Conservation (phyloP, 2,797 vertebrate species). For the Pelodytes ibericus region DNA sequence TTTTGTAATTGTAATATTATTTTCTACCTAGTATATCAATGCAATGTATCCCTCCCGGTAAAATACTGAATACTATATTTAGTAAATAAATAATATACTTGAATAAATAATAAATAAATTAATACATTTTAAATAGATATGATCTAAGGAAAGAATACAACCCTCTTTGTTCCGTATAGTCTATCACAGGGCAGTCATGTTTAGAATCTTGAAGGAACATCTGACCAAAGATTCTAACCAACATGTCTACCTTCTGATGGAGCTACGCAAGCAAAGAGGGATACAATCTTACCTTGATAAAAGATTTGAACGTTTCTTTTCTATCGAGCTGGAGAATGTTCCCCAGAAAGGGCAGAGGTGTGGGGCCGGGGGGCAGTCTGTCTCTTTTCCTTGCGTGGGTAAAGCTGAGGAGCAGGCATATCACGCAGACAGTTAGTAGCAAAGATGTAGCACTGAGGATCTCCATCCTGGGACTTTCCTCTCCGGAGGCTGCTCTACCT, state of each 20-base stretch:
- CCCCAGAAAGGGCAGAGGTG: conserved; percentile 32
- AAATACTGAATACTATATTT: no score
- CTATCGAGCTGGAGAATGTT: conserved; percentile 26
- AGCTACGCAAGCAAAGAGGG: background rate
- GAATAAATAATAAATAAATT: no score
- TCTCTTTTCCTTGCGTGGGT: background rate
- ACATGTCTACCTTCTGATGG: no score
- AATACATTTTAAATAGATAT: background rate
- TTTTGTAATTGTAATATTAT: no score
- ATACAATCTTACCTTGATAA: conserved; percentile 15
- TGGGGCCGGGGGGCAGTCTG: conserved; percentile 27
- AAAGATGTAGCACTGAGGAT: background rate
- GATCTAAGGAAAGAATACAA: no score
- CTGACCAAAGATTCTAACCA: no score
- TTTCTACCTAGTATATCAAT: no score
- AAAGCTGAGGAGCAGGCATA: conserved; percentile 17
- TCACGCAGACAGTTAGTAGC: background rate
- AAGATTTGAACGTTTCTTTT: conserved; percentile 11
- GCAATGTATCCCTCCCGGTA: no score
- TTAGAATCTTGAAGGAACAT: background rate
- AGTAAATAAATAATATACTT: no score
- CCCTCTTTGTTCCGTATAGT: background rate
- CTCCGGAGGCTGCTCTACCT: background rate
- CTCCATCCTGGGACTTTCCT: conserved; percentile 5
- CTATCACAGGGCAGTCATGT: background rate